A percentile compares a stretch with the other conserved stretches of the same genome.
These are phyloP conservation scores for Indicator indicator DNA, from an alignment of 2,113 vertebrate genomes.

Conservation along the genomic window DNA sequence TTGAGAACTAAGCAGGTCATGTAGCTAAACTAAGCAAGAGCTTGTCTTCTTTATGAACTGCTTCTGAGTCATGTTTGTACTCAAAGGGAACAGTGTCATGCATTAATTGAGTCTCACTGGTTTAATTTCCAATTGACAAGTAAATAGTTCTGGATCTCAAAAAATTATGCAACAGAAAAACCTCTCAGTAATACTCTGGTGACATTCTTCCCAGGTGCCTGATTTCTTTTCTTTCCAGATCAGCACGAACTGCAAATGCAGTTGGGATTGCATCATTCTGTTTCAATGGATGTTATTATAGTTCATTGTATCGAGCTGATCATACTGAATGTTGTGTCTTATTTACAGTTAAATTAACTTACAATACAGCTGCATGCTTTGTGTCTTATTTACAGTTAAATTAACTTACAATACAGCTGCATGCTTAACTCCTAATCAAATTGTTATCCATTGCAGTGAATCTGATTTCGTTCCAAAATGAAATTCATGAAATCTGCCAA, in stretches of 20 bases:
- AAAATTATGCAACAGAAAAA: background rate
- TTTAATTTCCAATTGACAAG: background rate
- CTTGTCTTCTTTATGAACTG: slow-evolving; percentile 4
- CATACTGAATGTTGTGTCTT: background rate
- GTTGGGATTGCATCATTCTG: background rate
- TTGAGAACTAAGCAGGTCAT: slow-evolving; percentile 31
- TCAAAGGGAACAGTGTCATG: slow-evolving; percentile 21
- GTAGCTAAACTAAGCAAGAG: slow-evolving; percentile 29
- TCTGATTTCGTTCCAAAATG: background rate
- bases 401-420: background rate
- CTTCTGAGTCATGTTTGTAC: slow-evolving; percentile 14
- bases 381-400: background rate
- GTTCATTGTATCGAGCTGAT: background rate
- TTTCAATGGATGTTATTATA: background rate
- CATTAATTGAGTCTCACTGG: slow-evolving; percentile 39
- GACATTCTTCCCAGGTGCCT: background rate
- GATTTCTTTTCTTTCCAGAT: background rate
- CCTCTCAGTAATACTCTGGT: background rate
- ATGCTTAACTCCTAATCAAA: background rate
- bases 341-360: background rate
- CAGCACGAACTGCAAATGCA: background rate
- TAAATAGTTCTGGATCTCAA: slow-evolving; percentile 4
- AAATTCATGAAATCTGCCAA: background rate
- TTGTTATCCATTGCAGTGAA: background rate
- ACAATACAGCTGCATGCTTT: background rate